Evolutionary conservation across 2,888 invertebrate species (phyloP).

Genomic region (Xestia rhomboidea): DNA sequence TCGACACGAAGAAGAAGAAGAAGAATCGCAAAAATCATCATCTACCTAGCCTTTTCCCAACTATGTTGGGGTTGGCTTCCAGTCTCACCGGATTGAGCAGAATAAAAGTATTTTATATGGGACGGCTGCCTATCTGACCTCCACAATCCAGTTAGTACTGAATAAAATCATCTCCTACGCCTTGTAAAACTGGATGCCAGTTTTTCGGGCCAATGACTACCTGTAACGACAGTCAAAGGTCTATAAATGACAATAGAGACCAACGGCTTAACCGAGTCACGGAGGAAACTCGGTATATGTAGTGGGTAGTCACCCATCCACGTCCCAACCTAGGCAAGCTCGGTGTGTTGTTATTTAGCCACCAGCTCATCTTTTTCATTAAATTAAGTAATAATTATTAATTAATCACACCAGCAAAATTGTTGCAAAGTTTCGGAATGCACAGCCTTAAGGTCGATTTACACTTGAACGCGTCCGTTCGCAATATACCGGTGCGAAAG

Average conservation of each 20-base stretch:
- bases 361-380: background rate
- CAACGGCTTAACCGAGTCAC: background rate
- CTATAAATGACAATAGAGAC: background rate
- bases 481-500: constrained; percentile 22
- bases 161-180: background rate
- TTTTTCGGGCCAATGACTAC: background rate
- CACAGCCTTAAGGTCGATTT: background rate
- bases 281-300: too few relatives aligned
- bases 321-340: too few relatives aligned
- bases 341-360: background rate
- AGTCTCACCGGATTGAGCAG: background rate
- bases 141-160: background rate
- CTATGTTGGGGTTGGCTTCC: background rate
- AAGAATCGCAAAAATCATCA: too few relatives aligned
- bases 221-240: background rate
- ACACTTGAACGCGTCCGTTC: constrained; percentile 31
- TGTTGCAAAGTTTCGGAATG: background rate
- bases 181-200: background rate
- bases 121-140: background rate
- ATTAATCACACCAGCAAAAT: background rate
- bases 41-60: background rate
- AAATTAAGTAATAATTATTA: background rate
- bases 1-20: too few relatives aligned
- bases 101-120: background rate
- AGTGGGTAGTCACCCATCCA: too few relatives aligned